Conservation (phyloP, 2,888 invertebrate species). For the Ophion ellenae region DNA sequence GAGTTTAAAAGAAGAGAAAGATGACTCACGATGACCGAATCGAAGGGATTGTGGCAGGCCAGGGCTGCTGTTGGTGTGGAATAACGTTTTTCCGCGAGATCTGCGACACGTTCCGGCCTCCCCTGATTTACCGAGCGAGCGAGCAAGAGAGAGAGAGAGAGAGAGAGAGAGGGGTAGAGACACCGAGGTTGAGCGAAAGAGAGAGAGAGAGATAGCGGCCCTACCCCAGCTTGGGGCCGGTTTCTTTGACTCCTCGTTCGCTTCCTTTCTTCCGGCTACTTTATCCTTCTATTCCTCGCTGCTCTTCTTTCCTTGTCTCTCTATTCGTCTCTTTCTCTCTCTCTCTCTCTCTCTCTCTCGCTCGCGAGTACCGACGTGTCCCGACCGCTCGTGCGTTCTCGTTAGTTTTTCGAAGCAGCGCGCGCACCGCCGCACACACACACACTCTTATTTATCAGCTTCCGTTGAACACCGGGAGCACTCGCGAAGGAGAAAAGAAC, state of each 20-base stretch:
- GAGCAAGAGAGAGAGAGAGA: not conserved
- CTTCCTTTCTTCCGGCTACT: conserved; percentile 2
- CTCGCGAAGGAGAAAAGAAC: too few relatives aligned
- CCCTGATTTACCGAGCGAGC: conserved; percentile 29
- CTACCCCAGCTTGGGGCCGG: conserved; percentile 55
- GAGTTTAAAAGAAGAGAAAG: not conserved
- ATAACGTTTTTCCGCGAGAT: conserved; percentile 67
- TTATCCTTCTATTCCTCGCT: conserved; percentile 37
- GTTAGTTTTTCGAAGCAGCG: not conserved
- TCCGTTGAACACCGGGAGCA: too few relatives aligned
- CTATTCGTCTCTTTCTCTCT: conserved; percentile 16
- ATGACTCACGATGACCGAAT: conserved; percentile 83
- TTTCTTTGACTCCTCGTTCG: conserved; percentile 24
- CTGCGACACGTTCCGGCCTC: conserved; percentile 40
- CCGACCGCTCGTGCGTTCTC: not conserved
- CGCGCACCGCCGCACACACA: too few relatives aligned
- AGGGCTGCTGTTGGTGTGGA: conserved; percentile 77
- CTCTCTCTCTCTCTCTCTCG: conserved; percentile 5
- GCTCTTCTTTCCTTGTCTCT: conserved; percentile 33
- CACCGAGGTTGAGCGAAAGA: too few relatives aligned
- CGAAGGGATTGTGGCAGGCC: conserved; percentile 83
- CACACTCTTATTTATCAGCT: conserved; percentile 1
- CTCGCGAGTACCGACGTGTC: not conserved
- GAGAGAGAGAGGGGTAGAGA: too few relatives aligned
- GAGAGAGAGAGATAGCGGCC: conserved; percentile 31